These are phyloP conservation scores for Platygyra sinensis DNA, from an alignment of 64 coral and sea anemone species.

Conservation along the genomic window DNA sequence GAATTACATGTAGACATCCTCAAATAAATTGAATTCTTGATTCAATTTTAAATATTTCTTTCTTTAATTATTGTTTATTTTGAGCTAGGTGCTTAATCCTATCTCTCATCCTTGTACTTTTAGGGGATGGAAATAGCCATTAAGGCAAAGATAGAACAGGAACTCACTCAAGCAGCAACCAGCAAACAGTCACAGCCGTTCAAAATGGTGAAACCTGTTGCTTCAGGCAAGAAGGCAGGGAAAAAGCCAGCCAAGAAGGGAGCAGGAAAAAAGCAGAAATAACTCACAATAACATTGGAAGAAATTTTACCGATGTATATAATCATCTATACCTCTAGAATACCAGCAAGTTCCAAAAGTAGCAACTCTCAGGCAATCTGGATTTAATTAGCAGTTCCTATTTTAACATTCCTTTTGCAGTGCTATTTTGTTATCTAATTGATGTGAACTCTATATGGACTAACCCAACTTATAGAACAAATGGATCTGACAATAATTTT, in stretches of 20 bases:
- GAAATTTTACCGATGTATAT: not conserved
- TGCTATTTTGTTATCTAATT: too few relatives aligned
- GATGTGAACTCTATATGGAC: too few relatives aligned
- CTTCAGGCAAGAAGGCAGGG: not conserved
- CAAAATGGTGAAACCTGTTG: conserved; percentile 33
- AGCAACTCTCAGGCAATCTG: too few relatives aligned
- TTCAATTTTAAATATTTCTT: too few relatives aligned
- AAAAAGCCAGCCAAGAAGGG: conserved; percentile 22
- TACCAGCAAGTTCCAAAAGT: not conserved
- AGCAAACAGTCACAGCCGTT: conserved; percentile 51
- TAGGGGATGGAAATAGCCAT: conserved; percentile 52
- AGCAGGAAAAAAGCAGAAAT: conserved; percentile 32
- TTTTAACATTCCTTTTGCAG: too few relatives aligned
- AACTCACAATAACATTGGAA: not conserved
- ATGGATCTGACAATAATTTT: too few relatives aligned
- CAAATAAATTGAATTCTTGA: too few relatives aligned
- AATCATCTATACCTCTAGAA: not conserved
- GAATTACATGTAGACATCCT: too few relatives aligned
- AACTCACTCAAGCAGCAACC: conserved; percentile 41
- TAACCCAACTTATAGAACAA: too few relatives aligned
- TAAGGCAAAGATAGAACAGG: conserved; percentile 64
- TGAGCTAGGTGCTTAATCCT: too few relatives aligned
- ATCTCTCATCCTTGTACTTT: not conserved
- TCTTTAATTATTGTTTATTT: not conserved
- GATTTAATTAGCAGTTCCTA: too few relatives aligned